These are phyloP conservation scores for Temnothorax curvispinosus DNA, from an alignment of 1,140 invertebrate genomes.

Conservation along the genomic window DNA sequence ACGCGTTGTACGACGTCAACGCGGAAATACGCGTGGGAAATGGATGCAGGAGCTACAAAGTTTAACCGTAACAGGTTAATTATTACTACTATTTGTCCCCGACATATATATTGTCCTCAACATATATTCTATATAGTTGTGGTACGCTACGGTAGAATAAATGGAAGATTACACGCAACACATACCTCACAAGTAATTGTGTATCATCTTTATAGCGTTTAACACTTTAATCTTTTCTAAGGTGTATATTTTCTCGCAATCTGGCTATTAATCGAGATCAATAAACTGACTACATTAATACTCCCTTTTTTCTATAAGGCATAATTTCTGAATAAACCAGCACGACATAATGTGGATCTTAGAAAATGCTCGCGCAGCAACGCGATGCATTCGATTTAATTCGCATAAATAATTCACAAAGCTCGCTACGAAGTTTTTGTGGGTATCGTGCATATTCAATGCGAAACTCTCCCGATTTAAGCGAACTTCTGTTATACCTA, in stretches of 20 bases:
- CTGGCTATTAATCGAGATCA: slow-evolving; percentile 27
- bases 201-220: slow-evolving; percentile 32
- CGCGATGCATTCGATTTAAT: slow-evolving; percentile 16
- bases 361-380: background rate
- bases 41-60: background rate
- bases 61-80: slow-evolving; percentile 6
- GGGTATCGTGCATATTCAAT: background rate
- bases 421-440: background rate
- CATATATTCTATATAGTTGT: slow-evolving; percentile 2
- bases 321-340: slow-evolving; percentile 4
- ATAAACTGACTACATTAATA: slow-evolving; percentile 1
- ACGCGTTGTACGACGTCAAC: background rate
- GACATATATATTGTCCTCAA: background rate
- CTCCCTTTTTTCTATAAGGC: background rate
- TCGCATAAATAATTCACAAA: slow-evolving; percentile 24
- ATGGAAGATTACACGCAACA: background rate
- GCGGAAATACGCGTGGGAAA: background rate
- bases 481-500: slow-evolving; percentile 4
- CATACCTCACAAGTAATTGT: background rate
- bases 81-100: slow-evolving; percentile 23
- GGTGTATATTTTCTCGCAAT: background rate
- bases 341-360: background rate
- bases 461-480: background rate
- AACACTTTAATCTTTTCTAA: slow-evolving; percentile 12
- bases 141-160: background rate